A percentile compares a stretch with the other conserved stretches of the same genome.
Conservation (phyloP, 2,113 vertebrate genomes). For the Heterotis niloticus region DNA sequence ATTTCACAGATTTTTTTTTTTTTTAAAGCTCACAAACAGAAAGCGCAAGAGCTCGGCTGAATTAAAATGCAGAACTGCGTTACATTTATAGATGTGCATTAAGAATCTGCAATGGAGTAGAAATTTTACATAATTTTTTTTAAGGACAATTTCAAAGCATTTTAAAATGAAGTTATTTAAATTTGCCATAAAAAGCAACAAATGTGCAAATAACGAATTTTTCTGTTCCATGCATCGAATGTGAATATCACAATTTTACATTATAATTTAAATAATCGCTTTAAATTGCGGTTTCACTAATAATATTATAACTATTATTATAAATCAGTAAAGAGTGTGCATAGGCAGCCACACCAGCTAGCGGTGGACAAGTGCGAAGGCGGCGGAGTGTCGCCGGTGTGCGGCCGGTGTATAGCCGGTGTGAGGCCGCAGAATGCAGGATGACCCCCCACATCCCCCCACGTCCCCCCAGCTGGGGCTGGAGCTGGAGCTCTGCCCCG, state of each 20-base stretch:
- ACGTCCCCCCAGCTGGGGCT: slow-evolving; percentile 54
- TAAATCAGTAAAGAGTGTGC: slow-evolving; percentile 1
- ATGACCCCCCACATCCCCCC: slow-evolving; percentile 32
- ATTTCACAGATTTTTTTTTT: no score
- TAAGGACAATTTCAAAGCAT: background rate
- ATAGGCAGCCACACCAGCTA: slow-evolving; percentile 1
- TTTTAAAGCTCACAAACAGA: no score
- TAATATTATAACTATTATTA: background rate
- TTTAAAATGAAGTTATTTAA: background rate
- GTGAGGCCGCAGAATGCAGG: slow-evolving; percentile 35
- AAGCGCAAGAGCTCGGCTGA: no score
- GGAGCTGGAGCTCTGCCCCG: slow-evolving; percentile 53
- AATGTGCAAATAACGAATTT: no score
- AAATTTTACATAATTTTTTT: no score
- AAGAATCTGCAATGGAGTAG: background rate
- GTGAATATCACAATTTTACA: no score
- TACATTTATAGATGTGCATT: no score
- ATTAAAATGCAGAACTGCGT: no score
- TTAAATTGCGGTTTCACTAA: background rate
- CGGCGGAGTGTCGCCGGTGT: no score
- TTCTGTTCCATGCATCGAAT: background rate
- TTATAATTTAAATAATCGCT: background rate
- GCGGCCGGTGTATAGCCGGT: no score
- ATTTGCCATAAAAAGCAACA: background rate
- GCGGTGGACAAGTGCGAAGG: slow-evolving; percentile 20